A percentile compares a stretch with the other conserved stretches of the same genome.
Evolutionary conservation across 2,113 vertebrate genomes (phyloP).

Genomic region (Lampris megalopsis): DNA sequence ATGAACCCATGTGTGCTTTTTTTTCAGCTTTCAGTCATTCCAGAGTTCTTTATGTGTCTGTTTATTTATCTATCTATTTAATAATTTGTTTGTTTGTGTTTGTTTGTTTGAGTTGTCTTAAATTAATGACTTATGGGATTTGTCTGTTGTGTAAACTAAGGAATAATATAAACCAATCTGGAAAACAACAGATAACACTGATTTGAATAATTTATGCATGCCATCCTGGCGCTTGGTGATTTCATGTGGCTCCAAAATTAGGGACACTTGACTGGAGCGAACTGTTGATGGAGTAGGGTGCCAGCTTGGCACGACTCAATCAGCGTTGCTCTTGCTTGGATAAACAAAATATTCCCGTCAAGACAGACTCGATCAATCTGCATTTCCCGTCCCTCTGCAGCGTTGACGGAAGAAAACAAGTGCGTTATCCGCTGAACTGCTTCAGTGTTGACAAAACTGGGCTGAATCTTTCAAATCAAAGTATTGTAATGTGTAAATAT

Average conservation of each 20-base stretch:
- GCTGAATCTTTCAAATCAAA: conserved; percentile 30
- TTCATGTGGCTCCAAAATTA: conserved; percentile 57
- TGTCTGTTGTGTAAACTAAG: conserved; percentile 19
- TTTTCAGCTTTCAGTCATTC: conserved; percentile 16
- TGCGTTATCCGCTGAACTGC: conserved; percentile 47
- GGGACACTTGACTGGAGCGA: conserved; percentile 32
- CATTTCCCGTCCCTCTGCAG: conserved; percentile 43
- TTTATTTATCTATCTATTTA: no score
- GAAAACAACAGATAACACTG: conserved; percentile 58
- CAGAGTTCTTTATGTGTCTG: no score
- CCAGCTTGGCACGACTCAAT: conserved; percentile 59
- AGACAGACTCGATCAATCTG: conserved; percentile 55
- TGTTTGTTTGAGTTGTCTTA: not conserved
- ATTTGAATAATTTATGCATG: conserved; percentile 58
- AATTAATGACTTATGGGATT: conserved; percentile 11
- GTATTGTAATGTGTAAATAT: conserved; percentile 27
- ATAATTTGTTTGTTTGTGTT: no score
- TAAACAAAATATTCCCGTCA: conserved; percentile 69
- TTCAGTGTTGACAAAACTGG: conserved; percentile 47
- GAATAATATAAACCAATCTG: conserved; percentile 30
- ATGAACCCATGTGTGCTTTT: conserved; percentile 52
- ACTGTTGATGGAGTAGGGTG: conserved; percentile 57
- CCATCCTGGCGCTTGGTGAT: conserved; percentile 38
- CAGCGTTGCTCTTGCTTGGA: conserved; percentile 39
- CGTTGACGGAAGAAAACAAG: conserved; percentile 49